Base-by-base conservation (phyloP, 2,888 invertebrate genomes). In the Sinotaia quadrata region DNA sequence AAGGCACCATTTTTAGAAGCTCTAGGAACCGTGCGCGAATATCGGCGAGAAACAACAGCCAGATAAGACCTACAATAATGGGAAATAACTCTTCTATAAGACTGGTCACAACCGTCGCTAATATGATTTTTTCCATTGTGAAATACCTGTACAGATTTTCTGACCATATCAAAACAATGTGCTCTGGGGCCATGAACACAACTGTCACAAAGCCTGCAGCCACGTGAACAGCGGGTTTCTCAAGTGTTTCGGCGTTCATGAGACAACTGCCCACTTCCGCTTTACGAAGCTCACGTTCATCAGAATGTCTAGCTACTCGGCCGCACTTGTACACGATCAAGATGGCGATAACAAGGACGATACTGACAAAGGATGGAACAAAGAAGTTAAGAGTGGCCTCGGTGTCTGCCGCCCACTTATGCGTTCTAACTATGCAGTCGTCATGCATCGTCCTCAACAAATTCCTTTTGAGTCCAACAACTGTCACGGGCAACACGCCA, bases 161-260 rank as follows among this genome's bases (percentile, higher is more conserved):
- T 12, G 31, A 44, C 18, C 29, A 5, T 12, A 29, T 2, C 21
- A 41, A 4, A 10, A 29, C 8, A 24, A 34, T 12, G 34, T 62
- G 49, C 36, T 62, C 51, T 7, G 36, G 34, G 1, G 34, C 36
- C 51, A 51, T 51, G 34, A 51, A 24, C 4, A 49, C 10, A n/a
- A 62, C 24, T 7, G 49, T 24, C 24, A 62, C 24, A 33, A 51
- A n/a, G 24, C 18, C 62, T 21, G 49, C 51, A n/a, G 49, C 21
- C 62, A 62, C 62, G 51, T 62, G 62, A 24, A 62, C 62, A 15
- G n/a, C 21, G 62, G 33, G 49, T 2, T 8, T 27, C 36, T 62
- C 62, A 24, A 62, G n/a, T 24, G 31, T 31, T 34, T 51, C 18
- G 18, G 7, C 24, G 1, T 47, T 24, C 10, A 41, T 18, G 1